phyloP scores from a whole-genome alignment of 1,140 invertebrate species.

The Drosophila carrolli region DNA sequence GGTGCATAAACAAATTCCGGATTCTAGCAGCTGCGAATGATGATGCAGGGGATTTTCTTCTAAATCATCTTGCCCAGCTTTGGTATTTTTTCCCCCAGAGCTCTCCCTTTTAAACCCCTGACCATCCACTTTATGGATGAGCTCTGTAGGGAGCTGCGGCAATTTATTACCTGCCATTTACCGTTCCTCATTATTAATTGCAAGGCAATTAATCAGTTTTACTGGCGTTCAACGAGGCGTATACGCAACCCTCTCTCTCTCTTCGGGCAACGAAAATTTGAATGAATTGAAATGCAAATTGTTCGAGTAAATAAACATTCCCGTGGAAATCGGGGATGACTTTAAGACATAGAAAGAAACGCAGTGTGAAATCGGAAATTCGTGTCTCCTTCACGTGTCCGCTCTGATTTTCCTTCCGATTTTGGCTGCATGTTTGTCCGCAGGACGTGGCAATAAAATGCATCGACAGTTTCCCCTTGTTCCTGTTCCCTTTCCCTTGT shows the following conservation, averaged over 20 bases:
- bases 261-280: slow-evolving; percentile 37
- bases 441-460: slow-evolving; percentile 73
- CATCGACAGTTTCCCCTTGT: slow-evolving; percentile 46
- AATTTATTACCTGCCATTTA: slow-evolving; percentile 82
- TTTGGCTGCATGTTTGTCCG: slow-evolving; percentile 21
- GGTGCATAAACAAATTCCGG: slow-evolving; percentile 53
- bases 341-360: slow-evolving; percentile 34
- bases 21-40: slow-evolving; percentile 29
- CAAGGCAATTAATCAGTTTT: slow-evolving; percentile 77
- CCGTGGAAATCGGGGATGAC: slow-evolving; percentile 33
- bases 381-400: slow-evolving; percentile 42
- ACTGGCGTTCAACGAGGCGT: slow-evolving; percentile 73
- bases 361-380: slow-evolving; percentile 74
- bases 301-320: slow-evolving; percentile 63
- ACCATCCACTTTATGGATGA: not conserved
- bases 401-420: slow-evolving; percentile 1
- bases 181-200: slow-evolving; percentile 78
- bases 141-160: slow-evolving; percentile 35
- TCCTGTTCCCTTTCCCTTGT: slow-evolving; percentile 17
- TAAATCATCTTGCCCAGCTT: slow-evolving; percentile 20
- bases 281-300: slow-evolving; percentile 78
- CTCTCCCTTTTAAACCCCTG: not conserved
- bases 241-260: slow-evolving; percentile 46
- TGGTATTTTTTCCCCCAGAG: slow-evolving; percentile 8
- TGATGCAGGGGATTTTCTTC: slow-evolving; percentile 52